Base-by-base conservation (phyloP, 1,140 invertebrate species). In the Gerris buenoi region DNA sequence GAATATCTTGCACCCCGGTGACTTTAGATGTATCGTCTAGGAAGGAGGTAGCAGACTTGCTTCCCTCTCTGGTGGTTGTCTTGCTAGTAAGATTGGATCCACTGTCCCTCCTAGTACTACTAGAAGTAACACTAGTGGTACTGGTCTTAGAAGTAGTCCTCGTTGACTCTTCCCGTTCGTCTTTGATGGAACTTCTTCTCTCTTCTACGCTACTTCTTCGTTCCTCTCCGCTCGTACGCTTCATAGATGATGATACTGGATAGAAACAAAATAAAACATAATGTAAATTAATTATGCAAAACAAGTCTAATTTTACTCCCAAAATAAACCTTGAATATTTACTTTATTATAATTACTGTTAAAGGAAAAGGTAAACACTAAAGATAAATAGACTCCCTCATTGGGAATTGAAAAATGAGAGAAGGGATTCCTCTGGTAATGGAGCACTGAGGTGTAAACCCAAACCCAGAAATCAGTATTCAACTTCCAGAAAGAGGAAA, bases 1-100 rank as follows among this genome's bases (percentile, higher is more conserved):
- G 78, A 1, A 88, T 85, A 75, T 90, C 88, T 70, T 86, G 81
- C 1, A 88, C 84, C 14, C 84, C 84, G 22, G 84, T 83, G 27
- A 89, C 86, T 72, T 84, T 84, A 46, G 82, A 83, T 68, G 76
- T 78, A 74, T 85, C 86, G 69, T 85, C 83, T n/a, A 88, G 79
- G 75, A 89, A 89, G 27, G 72, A 72, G 10, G 73, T 65, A 15
- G 70, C 57, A 25, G 33, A 46, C 5, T 64, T 65, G 27, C 63
- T 68, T 3, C 65, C 67, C 25, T 29, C 25, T 13, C 58, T 26
- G 25, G 63, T 66, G 0, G 57, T 63, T 2, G 67, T 29, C 23
- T 27, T 27, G 28, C 18, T 67, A 63, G 59, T 66, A 25, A 61
- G 23, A 2, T n/a, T 61, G 1, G 57, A 56, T 46, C 33, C 33